Evolutionary conservation across 2,797 vertebrate species (phyloP).

Genomic region (Aplochiton taeniatus): DNA sequence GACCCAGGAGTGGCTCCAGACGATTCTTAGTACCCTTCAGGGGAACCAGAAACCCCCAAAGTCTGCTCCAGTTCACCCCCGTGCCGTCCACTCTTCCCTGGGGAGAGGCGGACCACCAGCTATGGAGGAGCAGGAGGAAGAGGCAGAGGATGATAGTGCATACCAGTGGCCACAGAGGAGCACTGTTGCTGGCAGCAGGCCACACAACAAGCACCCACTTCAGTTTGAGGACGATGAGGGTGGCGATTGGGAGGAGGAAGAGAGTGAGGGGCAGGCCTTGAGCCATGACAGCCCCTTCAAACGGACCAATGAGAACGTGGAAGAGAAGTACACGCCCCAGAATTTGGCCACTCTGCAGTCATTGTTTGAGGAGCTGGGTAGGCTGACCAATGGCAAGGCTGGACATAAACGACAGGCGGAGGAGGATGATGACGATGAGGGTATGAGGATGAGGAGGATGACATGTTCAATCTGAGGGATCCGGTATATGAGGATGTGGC

Average conservation of each 20-base stretch:
- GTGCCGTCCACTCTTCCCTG: slow-evolving; percentile 47
- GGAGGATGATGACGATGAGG: slow-evolving; percentile 76
- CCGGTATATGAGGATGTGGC: slow-evolving; percentile 83
- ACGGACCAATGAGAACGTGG: slow-evolving; percentile 92
- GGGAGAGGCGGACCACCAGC: slow-evolving; percentile 15
- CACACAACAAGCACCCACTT: slow-evolving; percentile 75
- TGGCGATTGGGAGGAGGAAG: slow-evolving; percentile 22
- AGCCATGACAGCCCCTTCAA: slow-evolving; percentile 80
- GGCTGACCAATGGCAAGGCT: slow-evolving; percentile 70
- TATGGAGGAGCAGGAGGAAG: slow-evolving; percentile 31
- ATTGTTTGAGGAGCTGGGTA: slow-evolving; percentile 91
- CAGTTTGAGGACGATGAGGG: slow-evolving; percentile 81
- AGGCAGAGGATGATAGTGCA: slow-evolving; percentile 51
- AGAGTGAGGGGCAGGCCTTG: slow-evolving; percentile 17
- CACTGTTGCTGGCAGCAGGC: slow-evolving; percentile 54
- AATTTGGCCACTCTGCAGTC: slow-evolving; percentile 93
- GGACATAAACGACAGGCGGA: slow-evolving; percentile 78
- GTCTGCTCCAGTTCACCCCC: slow-evolving; percentile 53
- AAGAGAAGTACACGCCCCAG: slow-evolving; percentile 93
- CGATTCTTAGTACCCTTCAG: slow-evolving; percentile 84
- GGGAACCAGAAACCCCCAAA: slow-evolving; percentile 81
- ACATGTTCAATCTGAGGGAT: slow-evolving; percentile 82
- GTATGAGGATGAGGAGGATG: slow-evolving; percentile 78
- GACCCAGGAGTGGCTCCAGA: slow-evolving; percentile 84
- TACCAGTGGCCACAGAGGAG: slow-evolving; percentile 43